Evolutionary conservation across 2,888 invertebrate genomes (phyloP).

Genomic region (Megastigmus dorsalis): DNA sequence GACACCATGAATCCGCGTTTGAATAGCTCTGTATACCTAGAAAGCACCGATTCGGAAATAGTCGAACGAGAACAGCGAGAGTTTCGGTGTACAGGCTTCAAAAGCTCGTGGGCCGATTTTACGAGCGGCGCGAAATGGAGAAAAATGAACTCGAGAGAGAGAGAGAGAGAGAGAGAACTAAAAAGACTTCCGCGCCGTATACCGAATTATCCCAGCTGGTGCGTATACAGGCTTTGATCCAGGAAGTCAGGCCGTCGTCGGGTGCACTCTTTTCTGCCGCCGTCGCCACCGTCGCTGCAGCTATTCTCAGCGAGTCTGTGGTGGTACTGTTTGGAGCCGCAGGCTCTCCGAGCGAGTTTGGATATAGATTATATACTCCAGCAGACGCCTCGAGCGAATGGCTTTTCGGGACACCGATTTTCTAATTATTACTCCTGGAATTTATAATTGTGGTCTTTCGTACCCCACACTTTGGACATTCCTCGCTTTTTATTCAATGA

Average conservation of each 20-base stretch:
- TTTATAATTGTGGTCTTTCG: too few species aligned
- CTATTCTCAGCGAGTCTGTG: constrained; percentile 56
- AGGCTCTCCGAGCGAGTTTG: too few species aligned
- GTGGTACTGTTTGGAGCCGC: too few species aligned
- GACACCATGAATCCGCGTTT: too few species aligned
- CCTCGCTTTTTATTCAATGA: too few species aligned
- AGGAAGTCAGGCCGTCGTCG: constrained; percentile 56
- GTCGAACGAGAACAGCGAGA: constrained; percentile 18
- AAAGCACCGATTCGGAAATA: constrained; percentile 39
- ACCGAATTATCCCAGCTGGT: constrained; percentile 41
- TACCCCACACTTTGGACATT: too few species aligned
- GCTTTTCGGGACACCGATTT: too few species aligned
- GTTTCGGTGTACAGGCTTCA: constrained; percentile 43
- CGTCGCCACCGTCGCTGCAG: constrained; percentile 24
- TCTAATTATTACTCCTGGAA: too few species aligned
- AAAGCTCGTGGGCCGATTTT: constrained; percentile 37
- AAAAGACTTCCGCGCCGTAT: constrained; percentile 9
- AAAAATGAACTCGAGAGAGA: not conserved
- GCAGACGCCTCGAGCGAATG: too few species aligned
- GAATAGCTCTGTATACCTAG: too few species aligned
- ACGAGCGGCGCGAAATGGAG: not conserved
- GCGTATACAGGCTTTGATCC: constrained; percentile 55
- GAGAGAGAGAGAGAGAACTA: not conserved
- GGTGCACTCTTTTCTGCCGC: constrained; percentile 47
- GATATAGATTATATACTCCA: too few species aligned